Evolutionary conservation across 2,113 vertebrate species (phyloP).

Genomic region (Synchiropus splendidus): DNA sequence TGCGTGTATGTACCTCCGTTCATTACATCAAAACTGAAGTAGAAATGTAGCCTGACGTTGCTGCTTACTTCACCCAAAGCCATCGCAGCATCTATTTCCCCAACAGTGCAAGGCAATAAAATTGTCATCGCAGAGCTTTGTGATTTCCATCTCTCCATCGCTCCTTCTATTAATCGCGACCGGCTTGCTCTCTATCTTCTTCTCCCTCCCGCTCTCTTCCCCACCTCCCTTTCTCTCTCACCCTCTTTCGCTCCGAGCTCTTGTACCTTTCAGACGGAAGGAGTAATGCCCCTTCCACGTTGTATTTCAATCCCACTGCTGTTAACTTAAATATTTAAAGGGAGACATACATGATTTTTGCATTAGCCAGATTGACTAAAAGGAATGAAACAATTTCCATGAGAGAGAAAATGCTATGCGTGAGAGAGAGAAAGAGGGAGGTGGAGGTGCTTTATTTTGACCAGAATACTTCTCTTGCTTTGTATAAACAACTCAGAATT

Average conservation of each 20-base stretch:
- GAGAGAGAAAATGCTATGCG: slow-evolving; percentile 16
- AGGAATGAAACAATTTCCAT: slow-evolving; percentile 61
- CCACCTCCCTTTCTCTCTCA: slow-evolving; percentile 19
- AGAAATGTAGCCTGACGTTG: no score
- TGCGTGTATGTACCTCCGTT: no score
- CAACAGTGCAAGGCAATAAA: no score
- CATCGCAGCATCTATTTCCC: no score
- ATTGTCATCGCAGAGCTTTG: no score
- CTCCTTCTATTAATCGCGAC: no score
- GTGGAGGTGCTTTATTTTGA: slow-evolving; percentile 44
- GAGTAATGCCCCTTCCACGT: slow-evolving; percentile 50
- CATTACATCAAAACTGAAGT: no score
- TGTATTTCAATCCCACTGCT: slow-evolving; percentile 62
- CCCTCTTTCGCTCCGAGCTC: slow-evolving; percentile 21
- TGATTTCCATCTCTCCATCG: slow-evolving; percentile 2
- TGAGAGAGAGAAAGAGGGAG: slow-evolving; percentile 12
- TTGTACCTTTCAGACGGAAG: no score
- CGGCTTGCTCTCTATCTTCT: no score
- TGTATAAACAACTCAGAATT: no score
- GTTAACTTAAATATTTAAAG: slow-evolving; percentile 68
- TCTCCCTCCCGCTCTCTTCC: slow-evolving; percentile 15
- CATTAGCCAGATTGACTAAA: slow-evolving; percentile 71
- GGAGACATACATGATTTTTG: slow-evolving; percentile 68
- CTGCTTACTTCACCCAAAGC: no score
- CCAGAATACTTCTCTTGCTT: slow-evolving; percentile 53